phyloP scores from a whole-genome alignment of 2,888 invertebrate species.

The Sphaerophoria rueppellii region DNA sequence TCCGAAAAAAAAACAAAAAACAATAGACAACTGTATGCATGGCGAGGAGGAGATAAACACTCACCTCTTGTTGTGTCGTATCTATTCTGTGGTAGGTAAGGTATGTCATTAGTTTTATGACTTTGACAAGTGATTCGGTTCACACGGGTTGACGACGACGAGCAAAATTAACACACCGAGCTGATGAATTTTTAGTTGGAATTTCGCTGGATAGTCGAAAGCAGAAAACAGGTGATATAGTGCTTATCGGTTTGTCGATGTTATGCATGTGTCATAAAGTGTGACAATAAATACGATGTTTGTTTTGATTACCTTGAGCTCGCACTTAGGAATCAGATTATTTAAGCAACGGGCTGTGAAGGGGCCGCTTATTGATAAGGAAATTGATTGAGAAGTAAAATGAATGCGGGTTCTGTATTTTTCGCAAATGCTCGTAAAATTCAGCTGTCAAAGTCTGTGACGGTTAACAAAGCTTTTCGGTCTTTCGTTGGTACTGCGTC shows the following conservation, averaged over 20 bases:
- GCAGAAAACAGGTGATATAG: slow-evolving; percentile 61
- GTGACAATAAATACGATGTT: slow-evolving; percentile 20
- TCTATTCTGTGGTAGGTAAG: slow-evolving; percentile 44
- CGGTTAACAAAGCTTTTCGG: no score
- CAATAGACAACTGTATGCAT: slow-evolving; percentile 46
- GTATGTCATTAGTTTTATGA: slow-evolving; percentile 71
- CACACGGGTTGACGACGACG: slow-evolving; percentile 50
- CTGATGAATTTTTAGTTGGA: slow-evolving; percentile 33
- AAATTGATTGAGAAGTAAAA: not conserved
- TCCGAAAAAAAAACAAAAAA: slow-evolving; percentile 35
- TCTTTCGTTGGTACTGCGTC: no score
- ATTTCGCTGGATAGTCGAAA: slow-evolving; percentile 28
- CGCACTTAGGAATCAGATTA: not conserved
- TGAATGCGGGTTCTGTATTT: no score
- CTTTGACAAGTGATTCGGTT: slow-evolving; percentile 63
- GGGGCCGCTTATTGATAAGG: not conserved
- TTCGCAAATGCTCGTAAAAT: no score
- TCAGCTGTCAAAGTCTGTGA: no score
- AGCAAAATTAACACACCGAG: slow-evolving; percentile 30
- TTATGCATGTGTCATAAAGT: slow-evolving; percentile 53
- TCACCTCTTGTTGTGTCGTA: slow-evolving; percentile 40
- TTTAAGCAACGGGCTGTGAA: not conserved
- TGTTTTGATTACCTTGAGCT: not conserved
- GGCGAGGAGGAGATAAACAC: slow-evolving; percentile 59
- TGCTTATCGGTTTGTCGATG: slow-evolving; percentile 54